Percentiles rank a stretch among this genome's conserved stretches.
Conservation (phyloP, 2,888 invertebrate genomes). For the Andricus quercusramuli region DNA sequence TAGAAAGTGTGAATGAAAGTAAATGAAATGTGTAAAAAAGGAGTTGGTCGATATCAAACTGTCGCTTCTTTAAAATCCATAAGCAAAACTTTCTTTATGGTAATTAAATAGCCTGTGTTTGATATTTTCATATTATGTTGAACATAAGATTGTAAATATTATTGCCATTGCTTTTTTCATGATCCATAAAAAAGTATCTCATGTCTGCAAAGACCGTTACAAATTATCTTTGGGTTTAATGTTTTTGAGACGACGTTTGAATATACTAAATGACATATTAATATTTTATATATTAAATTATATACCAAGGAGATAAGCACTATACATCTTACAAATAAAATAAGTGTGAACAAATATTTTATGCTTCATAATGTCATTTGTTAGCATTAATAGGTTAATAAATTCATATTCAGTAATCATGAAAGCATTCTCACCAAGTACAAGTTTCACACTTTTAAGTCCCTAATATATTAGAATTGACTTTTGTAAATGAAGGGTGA, state of each 20-base stretch:
- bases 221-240: too few relatives aligned
- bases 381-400: neutral
- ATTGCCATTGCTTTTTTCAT: neutral
- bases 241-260: too few relatives aligned
- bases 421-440: too few relatives aligned
- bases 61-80: neutral
- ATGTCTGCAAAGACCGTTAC: neutral
- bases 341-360: neutral
- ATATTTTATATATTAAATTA: too few relatives aligned
- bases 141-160: neutral
- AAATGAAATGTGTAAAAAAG: neutral
- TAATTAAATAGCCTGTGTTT: neutral
- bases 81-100: neutral
- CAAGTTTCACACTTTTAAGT: too few relatives aligned
- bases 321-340: too few relatives aligned
- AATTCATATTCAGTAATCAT: too few relatives aligned
- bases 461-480: too few relatives aligned
- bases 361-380: neutral
- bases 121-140: neutral
- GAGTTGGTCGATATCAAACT: neutral
- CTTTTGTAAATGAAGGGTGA: too few relatives aligned
- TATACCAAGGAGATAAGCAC: too few relatives aligned
- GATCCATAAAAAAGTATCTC: neutral
- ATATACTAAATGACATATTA: too few relatives aligned
- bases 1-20: neutral